Base-by-base conservation (phyloP, 2,888 invertebrate genomes). In the Octodonta nipae region DNA sequence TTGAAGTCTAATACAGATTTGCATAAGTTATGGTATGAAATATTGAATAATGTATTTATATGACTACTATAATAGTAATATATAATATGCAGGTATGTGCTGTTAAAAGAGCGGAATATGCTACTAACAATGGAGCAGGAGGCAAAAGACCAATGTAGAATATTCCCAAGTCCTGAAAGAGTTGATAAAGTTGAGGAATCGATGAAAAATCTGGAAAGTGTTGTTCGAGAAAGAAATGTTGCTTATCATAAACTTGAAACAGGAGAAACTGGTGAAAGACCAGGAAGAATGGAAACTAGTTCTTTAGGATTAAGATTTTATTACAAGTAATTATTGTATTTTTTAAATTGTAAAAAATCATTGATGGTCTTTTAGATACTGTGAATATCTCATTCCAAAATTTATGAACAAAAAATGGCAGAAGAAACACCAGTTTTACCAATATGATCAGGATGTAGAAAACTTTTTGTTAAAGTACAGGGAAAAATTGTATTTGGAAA, bases 41-140 rank as follows among this genome's bases (percentile, higher is more conserved):
- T 33, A 16, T 13, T 7, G 15, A 28, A 28, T 38, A 26, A 7
- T 26, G 13, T 26, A 15, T 25, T 29, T 12, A 13, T 24, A 24
- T 13, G 5, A 17, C 6, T 17, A n/a, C n/a, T n/a, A n/a, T n/a
- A n/a, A n/a, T 17, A 17, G 5, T 17, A 17, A 5, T 17, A 6
- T 8, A 6, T 5, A 17, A 17, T 6, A 6, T 17, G 6, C 8
- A 80, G 81, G 81, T 84, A 69, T 62, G 70, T 85, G 10, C 65
- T 98, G 34, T 63, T 95, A 32, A 99, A 96, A 65, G 98, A 99
- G 63, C 71, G 80, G 33, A 98, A 99, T 60, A 95, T 96, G 95
- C 66, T 98, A 11, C 62, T 88, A 41, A 95, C 96, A 2, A 93
- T 96, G 95, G 87, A 93, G 63, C 73, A 86, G 40, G 82, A 80